Base-by-base conservation (phyloP, 2,113 vertebrate species). In the Gobiocypris rarus region DNA sequence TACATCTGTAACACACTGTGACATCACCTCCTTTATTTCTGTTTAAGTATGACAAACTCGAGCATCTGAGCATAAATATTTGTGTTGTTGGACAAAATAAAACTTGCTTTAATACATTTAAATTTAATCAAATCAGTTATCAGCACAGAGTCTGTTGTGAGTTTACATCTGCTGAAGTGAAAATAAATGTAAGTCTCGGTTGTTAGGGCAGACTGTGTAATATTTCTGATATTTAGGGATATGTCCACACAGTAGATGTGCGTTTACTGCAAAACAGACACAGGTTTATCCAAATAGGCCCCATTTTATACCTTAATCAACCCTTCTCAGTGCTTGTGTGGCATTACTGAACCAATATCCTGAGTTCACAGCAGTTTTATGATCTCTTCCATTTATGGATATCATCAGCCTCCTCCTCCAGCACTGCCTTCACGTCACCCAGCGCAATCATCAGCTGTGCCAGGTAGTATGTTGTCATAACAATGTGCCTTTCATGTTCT, bases 401-500 rank as follows among this genome's bases (percentile, higher is more conserved):
- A 50, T 93, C 90, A 0, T 93, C 81, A 1, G 31, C 89, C 0
- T 85, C 81, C 31, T 71, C 77, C 34, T 84, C 75, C 41, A 88
- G 86, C 10, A 9, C 76, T 11, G 91, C 89, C 15, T 81, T 91
- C 14, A 95, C 28, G 17, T 94, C 94, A 1, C 94, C 93, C 26
- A 94, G 80, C 0, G 94, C 85, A 0, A 98, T 94, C 9, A 97
- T 89, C 19, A 93, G 22, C 92, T 97, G 97, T 0, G 94, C 95
- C 0, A 93, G 58, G 45, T 96, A 98, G 86, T 97, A 97, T 1
- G 95, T 95, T 26, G 75, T 82, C 95, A 97, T 97, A 86, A 94
- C 87, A 38, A 94, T 1, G 4, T 75, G 3, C 4, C 80, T 86
- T 0, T 92, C 86, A 0, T 93, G 48, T 54, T 89, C 56, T 0